Conservation (phyloP, 2,797 vertebrate genomes). For the Simalia tracyae region DNA sequence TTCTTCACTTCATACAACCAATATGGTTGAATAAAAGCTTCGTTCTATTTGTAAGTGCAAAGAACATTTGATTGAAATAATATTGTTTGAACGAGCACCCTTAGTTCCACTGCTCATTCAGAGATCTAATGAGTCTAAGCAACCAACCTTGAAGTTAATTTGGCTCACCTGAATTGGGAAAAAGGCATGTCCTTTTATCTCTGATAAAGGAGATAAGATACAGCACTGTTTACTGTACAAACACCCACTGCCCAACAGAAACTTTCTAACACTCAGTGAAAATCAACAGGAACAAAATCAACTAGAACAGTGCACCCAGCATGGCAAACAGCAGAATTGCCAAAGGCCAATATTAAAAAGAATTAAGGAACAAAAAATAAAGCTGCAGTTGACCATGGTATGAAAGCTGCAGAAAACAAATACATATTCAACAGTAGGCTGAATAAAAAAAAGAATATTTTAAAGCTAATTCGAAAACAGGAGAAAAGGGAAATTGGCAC, state of each 20-base stretch:
- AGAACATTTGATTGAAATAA: conserved; percentile 12
- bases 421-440: not conserved
- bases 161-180: not conserved
- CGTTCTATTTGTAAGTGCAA: not conserved
- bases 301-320: not conserved
- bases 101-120: conserved; percentile 30
- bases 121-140: conserved; percentile 38
- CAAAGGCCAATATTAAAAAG: not conserved
- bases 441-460: not conserved
- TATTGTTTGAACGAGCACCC: conserved; percentile 3
- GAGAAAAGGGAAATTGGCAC: not conserved
- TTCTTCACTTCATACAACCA: not conserved
- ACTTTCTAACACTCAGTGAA: not conserved
- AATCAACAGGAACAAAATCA: not conserved
- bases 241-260: not conserved
- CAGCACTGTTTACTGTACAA: not conserved
- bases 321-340: not conserved
- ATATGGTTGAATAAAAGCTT: not conserved
- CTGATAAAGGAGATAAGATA: not conserved
- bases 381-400: not conserved
- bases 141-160: conserved; percentile 17
- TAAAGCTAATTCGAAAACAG: not conserved
- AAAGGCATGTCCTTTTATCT: conserved; percentile 7
- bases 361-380: not conserved
- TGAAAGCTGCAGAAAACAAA: not conserved